These are phyloP conservation scores for Saturnia japonica DNA, from an alignment of 2,888 invertebrate genomes.

Conservation along the genomic window DNA sequence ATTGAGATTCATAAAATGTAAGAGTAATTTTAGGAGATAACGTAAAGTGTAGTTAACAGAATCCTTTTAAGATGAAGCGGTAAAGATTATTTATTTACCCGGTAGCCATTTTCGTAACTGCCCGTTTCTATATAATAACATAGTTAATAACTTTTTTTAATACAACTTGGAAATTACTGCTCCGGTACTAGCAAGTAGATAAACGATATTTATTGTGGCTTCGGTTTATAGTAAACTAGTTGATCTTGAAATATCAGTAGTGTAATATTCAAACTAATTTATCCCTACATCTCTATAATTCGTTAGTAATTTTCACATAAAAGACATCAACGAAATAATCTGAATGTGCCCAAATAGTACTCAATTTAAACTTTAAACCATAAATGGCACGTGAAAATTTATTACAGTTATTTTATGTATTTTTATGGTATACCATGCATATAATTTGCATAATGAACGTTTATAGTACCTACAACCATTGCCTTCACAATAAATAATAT, in stretches of 20 bases:
- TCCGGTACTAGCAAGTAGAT: not conserved
- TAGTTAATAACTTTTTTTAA: not conserved
- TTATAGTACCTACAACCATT: too few species aligned
- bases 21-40: not conserved
- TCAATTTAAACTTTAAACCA: too few species aligned
- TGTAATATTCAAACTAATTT: not conserved
- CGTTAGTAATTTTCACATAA: not conserved
- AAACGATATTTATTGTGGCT: not conserved
- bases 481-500: too few species aligned
- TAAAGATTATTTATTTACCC: not conserved
- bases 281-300: not conserved
- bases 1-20: not conserved
- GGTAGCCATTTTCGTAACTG: not conserved
- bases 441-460: too few species aligned
- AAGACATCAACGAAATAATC: constrained; percentile 6
- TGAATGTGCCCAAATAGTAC: too few species aligned
- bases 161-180: not conserved
- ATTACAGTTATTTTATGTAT: too few species aligned
- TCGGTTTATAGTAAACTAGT: not conserved
- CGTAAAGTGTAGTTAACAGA: not conserved
- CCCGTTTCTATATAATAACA: not conserved
- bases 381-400: too few species aligned
- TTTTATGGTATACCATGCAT: too few species aligned
- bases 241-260: not conserved
- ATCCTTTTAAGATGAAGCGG: not conserved